Percentiles rank a stretch among this genome's conserved stretches.
Evolutionary conservation across 2,113 vertebrate genomes (phyloP).

Genomic region (Pardalotus punctatus): DNA sequence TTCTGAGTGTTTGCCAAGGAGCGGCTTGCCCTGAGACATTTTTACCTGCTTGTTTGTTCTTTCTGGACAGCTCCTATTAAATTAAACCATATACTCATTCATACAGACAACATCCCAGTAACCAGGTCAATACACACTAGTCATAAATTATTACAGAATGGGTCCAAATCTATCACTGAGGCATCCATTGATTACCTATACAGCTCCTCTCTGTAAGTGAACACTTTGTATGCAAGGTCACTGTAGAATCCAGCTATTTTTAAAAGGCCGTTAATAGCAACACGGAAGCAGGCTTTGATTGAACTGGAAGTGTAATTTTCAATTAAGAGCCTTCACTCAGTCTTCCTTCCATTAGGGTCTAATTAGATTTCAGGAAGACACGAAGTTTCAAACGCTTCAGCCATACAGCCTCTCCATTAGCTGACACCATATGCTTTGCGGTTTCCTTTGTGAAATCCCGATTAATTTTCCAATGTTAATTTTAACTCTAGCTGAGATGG

Average conservation of each 20-base stretch:
- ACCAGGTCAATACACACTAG: constrained; percentile 23
- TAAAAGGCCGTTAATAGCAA: constrained; percentile 24
- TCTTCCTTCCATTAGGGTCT: constrained; percentile 59
- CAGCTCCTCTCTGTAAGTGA: not conserved
- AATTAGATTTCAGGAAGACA: constrained; percentile 67
- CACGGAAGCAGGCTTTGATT: constrained; percentile 51
- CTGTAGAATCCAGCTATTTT: constrained; percentile 35
- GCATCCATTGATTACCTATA: constrained; percentile 53
- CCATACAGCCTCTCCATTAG: constrained; percentile 51
- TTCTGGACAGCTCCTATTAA: constrained; percentile 20
- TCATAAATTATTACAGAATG: constrained; percentile 52
- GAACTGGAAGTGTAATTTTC: constrained; percentile 70
- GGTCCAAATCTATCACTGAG: constrained; percentile 29
- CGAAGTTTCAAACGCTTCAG: not conserved
- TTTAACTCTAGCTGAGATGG: constrained; percentile 58
- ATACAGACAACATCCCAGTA: constrained; percentile 6
- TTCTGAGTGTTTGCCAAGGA: not conserved
- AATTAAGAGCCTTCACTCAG: constrained; percentile 56
- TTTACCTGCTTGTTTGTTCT: constrained; percentile 19
- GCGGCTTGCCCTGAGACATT: not conserved
- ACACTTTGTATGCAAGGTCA: constrained; percentile 56
- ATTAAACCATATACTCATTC: constrained; percentile 37
- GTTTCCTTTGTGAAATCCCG: constrained; percentile 26
- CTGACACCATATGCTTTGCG: constrained; percentile 48
- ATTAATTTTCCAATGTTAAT: constrained; percentile 57